Conservation (phyloP, 2,888 invertebrate species). For the Pecten maximus region DNA sequence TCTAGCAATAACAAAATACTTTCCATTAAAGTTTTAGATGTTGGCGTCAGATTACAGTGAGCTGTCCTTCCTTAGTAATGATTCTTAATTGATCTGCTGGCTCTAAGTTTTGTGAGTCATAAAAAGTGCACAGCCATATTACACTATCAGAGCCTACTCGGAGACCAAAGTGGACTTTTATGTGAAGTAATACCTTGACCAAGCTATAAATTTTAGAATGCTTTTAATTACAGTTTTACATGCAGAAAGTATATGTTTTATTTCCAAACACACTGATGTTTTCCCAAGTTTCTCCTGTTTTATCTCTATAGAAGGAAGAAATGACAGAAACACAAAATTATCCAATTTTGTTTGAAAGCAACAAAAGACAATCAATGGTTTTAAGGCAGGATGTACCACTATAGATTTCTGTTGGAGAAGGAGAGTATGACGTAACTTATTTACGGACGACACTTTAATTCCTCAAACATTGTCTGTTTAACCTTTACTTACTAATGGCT, state of each 20-base stretch:
- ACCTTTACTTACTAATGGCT: background rate
- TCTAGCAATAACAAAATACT: no score
- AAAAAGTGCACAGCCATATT: background rate
- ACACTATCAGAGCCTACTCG: background rate
- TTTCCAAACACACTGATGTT: background rate
- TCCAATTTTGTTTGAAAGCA: constrained; percentile 4
- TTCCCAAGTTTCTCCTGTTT: background rate
- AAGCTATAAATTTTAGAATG: background rate
- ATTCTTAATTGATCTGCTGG: background rate
- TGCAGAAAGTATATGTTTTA: background rate
- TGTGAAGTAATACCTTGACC: background rate
- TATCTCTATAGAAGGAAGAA: background rate
- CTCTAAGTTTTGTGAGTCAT: background rate
- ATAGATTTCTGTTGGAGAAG: background rate
- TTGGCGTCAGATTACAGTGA: no score
- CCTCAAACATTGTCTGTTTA: constrained; percentile 6
- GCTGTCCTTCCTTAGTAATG: no score
- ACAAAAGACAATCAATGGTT: constrained; percentile 25
- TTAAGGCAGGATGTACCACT: background rate
- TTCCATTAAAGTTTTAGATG: no score
- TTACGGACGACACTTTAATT: background rate
- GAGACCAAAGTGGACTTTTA: background rate
- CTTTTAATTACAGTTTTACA: background rate
- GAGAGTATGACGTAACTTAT: background rate
- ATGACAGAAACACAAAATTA: background rate